Percentiles rank a stretch among this genome's conserved stretches.
phyloP scores from a whole-genome alignment of 1,140 invertebrate genomes.

The Lithobius niger region DNA sequence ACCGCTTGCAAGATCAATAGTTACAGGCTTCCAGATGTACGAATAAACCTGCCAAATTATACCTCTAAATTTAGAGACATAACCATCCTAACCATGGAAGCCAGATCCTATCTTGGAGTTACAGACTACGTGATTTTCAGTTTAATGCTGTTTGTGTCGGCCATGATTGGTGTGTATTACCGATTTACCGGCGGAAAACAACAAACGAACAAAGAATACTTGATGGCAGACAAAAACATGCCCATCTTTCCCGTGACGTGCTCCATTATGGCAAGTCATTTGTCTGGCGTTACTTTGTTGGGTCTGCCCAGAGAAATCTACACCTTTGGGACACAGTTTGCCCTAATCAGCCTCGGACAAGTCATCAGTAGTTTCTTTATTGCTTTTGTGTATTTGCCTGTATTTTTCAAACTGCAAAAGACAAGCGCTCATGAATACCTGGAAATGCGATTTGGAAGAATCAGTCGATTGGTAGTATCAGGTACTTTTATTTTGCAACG shows the following conservation, averaged over 20 bases:
- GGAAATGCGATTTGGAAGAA: too few species aligned
- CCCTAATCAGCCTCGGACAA: conserved; percentile 67
- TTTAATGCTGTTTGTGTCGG: conserved; percentile 44
- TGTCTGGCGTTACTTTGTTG: conserved; percentile 84
- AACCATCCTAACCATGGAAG: too few species aligned
- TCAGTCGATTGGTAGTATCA: too few species aligned
- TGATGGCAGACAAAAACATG: conserved; percentile 65
- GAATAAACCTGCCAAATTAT: too few species aligned
- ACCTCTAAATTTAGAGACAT: too few species aligned
- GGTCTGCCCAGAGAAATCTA: conserved; percentile 79
- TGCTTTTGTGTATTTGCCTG: conserved; percentile 69
- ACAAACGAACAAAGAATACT: conserved; percentile 70
- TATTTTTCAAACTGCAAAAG: conserved; percentile 71
- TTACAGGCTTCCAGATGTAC: too few species aligned
- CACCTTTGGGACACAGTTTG: conserved; percentile 63
- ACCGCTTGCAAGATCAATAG: too few species aligned
- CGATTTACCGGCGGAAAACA: conserved; percentile 73
- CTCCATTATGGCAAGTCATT: conserved; percentile 82
- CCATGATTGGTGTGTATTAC: conserved; percentile 64
- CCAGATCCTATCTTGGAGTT: conserved; percentile 24
- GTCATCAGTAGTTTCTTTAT: conserved; percentile 63
- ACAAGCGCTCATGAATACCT: conserved; percentile 84
- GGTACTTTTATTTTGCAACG: too few species aligned
- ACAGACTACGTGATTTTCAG: conserved; percentile 50
- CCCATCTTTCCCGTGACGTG: conserved; percentile 61